Evolutionary conservation across 2,797 vertebrate genomes (phyloP).

Genomic region (Cyprinodon diabolis): DNA sequence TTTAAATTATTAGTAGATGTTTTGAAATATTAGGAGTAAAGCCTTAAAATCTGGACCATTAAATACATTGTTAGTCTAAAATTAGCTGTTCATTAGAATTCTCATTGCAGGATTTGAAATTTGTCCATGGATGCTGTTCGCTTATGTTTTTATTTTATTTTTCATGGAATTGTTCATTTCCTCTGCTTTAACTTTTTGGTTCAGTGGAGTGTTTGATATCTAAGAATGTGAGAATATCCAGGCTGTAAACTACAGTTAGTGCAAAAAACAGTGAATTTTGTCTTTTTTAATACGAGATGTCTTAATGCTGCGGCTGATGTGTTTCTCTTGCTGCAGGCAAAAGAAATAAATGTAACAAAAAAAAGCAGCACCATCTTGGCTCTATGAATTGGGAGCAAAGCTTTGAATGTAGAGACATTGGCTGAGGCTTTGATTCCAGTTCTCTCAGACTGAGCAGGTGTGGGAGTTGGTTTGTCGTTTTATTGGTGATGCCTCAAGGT

Average conservation of each 20-base stretch:
- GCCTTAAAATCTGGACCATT: too few species aligned
- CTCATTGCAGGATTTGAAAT: slow-evolving; percentile 21
- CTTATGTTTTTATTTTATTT: slow-evolving; percentile 9
- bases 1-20: too few species aligned
- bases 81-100: slow-evolving; percentile 21
- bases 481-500: slow-evolving; percentile 26
- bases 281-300: slow-evolving; percentile 40
- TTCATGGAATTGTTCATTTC: slow-evolving; percentile 21
- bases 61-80: too few species aligned
- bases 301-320: slow-evolving; percentile 47
- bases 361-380: slow-evolving; percentile 32
- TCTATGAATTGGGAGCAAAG: slow-evolving; percentile 26
- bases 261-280: slow-evolving; percentile 38
- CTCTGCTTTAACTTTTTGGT: slow-evolving; percentile 32
- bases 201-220: slow-evolving; percentile 31
- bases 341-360: slow-evolving; percentile 33
- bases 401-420: slow-evolving; percentile 26
- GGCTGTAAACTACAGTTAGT: slow-evolving; percentile 45
- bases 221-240: slow-evolving; percentile 24
- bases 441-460: slow-evolving; percentile 37
- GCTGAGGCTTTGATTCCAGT: slow-evolving; percentile 28
- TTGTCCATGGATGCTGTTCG: neutral
- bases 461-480: slow-evolving; percentile 32
- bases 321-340: slow-evolving; percentile 26
- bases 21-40: too few species aligned